Base-by-base conservation (phyloP, 2,797 vertebrate species). In the Mico argentatus region DNA sequence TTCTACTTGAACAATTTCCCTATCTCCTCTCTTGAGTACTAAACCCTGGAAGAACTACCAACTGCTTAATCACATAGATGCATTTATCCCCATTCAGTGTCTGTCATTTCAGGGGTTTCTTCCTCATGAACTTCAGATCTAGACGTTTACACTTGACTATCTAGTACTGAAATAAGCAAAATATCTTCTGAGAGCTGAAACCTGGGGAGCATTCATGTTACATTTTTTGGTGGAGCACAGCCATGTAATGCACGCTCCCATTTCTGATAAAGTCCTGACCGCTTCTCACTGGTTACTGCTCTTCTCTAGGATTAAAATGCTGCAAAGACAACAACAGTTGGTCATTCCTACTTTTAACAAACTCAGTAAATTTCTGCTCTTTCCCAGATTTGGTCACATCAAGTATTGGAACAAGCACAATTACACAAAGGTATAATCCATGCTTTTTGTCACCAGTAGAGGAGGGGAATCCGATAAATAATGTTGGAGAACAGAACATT, bases 31-130 rank as follows among this genome's bases (percentile, higher is more conserved):
- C 70, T 44, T 27, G 30, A 77, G 52, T 33, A 86, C 27, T 72
- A 96, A 92, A 82, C 22, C 52, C n/a, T 50, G 19, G 15, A 52
- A 92, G 88, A 92, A 82, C 61, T 44, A 81, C 10, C 52, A 93
- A 41, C 9, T 79, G 55, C 59, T 93, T 39, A 64, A 82, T 79
- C 46, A 90, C 70, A 52, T 7, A 77, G 48, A 95, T 26, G n/a
- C 24, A 73, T n/a, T 61, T 83, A 73, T 70, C 5, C 27, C 46
- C 70, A 79, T 2, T 87, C 10, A 50, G 17, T 6, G 87, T 7
- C 70, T 30, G 64, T 39, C 11, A 75, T 89, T 83, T n/a, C 77
- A 46, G 88, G 64, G 27, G 22, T 27, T 95, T 73, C 55, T 84
- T 90, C 33, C 77, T 48, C 70, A 44, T 1, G 48, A 88, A 95